A percentile compares a stretch with the other conserved stretches of the same genome.
Conservation (phyloP, 2,888 invertebrate species). For the Disparrhopalites patrizii region DNA sequence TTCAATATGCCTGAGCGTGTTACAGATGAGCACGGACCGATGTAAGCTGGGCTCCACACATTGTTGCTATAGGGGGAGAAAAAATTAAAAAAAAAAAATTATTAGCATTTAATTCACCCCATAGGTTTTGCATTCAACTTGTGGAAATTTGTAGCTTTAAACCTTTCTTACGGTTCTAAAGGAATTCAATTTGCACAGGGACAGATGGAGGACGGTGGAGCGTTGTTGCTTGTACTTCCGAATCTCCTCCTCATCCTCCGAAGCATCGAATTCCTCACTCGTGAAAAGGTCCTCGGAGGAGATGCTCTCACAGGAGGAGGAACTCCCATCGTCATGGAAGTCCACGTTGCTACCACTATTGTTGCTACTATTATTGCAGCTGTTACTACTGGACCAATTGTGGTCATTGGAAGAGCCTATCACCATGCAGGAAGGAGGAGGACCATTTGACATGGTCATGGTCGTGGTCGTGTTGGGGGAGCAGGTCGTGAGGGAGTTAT, state of each 20-base stretch:
- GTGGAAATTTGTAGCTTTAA: neutral
- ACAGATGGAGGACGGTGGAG: constrained; percentile 54
- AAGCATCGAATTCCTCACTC: constrained; percentile 46
- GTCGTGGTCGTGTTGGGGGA: neutral
- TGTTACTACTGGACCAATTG: constrained; percentile 16
- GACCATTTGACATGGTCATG: neutral
- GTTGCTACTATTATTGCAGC: constrained; percentile 31
- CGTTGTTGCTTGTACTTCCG: constrained; percentile 51
- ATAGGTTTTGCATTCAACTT: constrained; percentile 11
- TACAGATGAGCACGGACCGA: constrained; percentile 55
- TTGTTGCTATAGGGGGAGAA: constrained; percentile 48
- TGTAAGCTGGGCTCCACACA: constrained; percentile 54
- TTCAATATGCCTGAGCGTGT: constrained; percentile 55
- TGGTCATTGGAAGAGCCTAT: constrained; percentile 5
- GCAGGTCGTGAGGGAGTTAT: neutral
- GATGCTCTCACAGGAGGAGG: constrained; percentile 46
- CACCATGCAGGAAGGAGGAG: neutral
- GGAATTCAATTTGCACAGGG: constrained; percentile 54
- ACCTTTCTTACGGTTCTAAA: constrained; percentile 49
- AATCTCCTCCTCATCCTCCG: constrained; percentile 45
- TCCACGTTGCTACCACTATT: too few relatives aligned
- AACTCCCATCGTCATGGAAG: constrained; percentile 44
- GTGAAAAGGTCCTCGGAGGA: constrained; percentile 48
- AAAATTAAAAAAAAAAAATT: constrained; percentile 4
- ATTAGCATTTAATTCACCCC: neutral